Conservation (phyloP, 2,113 vertebrate genomes). For the Gila orcuttii region DNA sequence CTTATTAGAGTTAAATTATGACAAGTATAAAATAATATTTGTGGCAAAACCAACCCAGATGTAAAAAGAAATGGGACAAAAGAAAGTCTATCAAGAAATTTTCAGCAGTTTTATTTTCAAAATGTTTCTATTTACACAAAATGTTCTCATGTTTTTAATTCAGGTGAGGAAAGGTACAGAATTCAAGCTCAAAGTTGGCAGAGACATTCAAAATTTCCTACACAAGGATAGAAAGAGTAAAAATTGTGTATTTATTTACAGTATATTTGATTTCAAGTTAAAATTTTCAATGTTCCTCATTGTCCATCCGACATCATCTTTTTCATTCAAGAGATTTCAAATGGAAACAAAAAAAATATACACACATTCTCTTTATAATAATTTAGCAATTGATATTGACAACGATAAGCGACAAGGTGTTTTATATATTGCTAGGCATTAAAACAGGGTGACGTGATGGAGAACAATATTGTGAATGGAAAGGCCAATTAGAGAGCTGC, state of each 20-base stretch:
- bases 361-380: slow-evolving; percentile 70
- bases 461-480: neutral
- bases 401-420: slow-evolving; percentile 61
- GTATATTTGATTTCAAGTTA: slow-evolving; percentile 60
- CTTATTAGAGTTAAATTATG: neutral
- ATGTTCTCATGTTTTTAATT: slow-evolving; percentile 57
- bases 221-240: slow-evolving; percentile 66
- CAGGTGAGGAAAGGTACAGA: slow-evolving; percentile 68
- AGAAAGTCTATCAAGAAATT: slow-evolving; percentile 56
- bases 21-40: neutral
- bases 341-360: slow-evolving; percentile 67
- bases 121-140: slow-evolving; percentile 71
- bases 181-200: slow-evolving; percentile 64
- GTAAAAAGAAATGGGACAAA: slow-evolving; percentile 30
- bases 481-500: slow-evolving; percentile 17
- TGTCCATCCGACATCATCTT: slow-evolving; percentile 28
- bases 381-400: slow-evolving; percentile 72
- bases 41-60: neutral
- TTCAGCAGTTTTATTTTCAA: slow-evolving; percentile 50
- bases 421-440: slow-evolving; percentile 70
- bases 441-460: slow-evolving; percentile 48
- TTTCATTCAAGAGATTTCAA: slow-evolving; percentile 60
- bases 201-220: slow-evolving; percentile 75
- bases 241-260: slow-evolving; percentile 62
- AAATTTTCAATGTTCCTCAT: slow-evolving; percentile 53